Evolutionary conservation across 1,140 invertebrate genomes (phyloP).

Genomic region (Triops cancriformis): DNA sequence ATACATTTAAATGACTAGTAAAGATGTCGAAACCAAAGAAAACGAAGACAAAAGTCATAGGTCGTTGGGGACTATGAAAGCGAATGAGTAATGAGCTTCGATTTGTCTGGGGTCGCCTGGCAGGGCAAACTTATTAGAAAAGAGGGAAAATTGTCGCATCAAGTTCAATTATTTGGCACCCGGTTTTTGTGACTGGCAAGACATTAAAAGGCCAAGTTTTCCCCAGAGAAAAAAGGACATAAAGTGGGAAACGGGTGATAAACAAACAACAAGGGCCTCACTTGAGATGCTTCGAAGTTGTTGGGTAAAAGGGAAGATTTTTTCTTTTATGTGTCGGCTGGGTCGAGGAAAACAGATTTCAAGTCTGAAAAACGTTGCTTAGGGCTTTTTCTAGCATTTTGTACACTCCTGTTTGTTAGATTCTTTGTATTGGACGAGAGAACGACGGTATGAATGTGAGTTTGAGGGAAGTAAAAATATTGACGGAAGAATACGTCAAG

Average conservation of each 20-base stretch:
- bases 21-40: neutral
- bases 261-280: neutral
- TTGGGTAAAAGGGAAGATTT: neutral
- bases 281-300: neutral
- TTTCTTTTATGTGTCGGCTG: too few relatives aligned
- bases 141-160: neutral
- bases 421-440: neutral
- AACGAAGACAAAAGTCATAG: neutral
- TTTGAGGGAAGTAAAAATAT: neutral
- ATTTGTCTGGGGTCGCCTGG: neutral
- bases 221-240: neutral
- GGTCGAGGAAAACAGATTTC: neutral
- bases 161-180: neutral
- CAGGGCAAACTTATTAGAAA: neutral
- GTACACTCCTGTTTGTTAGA: neutral
- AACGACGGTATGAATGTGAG: neutral
- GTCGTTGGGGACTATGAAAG: neutral
- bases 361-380: neutral
- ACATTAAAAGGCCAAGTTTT: neutral
- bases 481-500: neutral
- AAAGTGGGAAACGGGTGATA: too few relatives aligned
- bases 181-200: neutral
- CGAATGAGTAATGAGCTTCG: neutral
- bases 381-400: neutral
- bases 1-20: too few relatives aligned